These are phyloP conservation scores for Ectropis grisescens DNA, from an alignment of 1,140 invertebrate species.

Conservation along the genomic window DNA sequence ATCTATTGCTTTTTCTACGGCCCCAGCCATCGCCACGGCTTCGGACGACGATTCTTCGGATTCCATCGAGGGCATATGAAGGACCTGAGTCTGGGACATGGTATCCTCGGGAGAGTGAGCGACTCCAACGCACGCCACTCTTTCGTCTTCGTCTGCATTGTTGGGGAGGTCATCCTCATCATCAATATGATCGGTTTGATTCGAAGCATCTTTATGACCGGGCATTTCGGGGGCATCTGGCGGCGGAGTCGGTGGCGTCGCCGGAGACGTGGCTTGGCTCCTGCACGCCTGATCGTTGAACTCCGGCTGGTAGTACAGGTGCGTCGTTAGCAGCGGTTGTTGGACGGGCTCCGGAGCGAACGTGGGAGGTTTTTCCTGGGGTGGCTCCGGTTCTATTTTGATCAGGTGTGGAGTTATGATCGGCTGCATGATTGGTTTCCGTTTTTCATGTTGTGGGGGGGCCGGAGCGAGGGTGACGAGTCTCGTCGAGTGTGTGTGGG, in stretches of 20 bases:
- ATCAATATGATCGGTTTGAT: conserved; percentile 80
- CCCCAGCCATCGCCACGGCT: conserved; percentile 32
- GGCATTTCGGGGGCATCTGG: conserved; percentile 69
- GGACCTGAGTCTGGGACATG: conserved; percentile 22
- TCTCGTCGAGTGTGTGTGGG: conserved; percentile 72
- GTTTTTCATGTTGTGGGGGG: conserved; percentile 63
- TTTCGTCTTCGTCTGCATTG: conserved; percentile 67
- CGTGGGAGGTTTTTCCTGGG: conserved; percentile 46
- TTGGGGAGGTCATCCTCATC: conserved; percentile 66
- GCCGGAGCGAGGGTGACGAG: conserved; percentile 71
- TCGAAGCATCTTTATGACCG: conserved; percentile 82
- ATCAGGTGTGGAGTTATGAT: conserved; percentile 74
- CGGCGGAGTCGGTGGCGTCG: conserved; percentile 73
- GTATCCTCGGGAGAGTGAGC: conserved; percentile 50
- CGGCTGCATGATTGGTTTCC: conserved; percentile 71
- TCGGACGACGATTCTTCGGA: conserved; percentile 52
- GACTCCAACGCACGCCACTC: conserved; percentile 55
- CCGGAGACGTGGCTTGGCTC: conserved; percentile 69
- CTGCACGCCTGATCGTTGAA: conserved; percentile 56
- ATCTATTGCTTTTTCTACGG: conserved; percentile 53
- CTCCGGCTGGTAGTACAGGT: conserved; percentile 70
- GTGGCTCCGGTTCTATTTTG: conserved; percentile 75
- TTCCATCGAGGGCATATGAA: conserved; percentile 35
- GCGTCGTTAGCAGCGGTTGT: conserved; percentile 68
- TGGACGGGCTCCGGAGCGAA: conserved; percentile 73